A percentile compares a stretch with the other conserved stretches of the same genome.
These are phyloP conservation scores for Nasonia oneida DNA, from an alignment of 2,888 invertebrate genomes.

Conservation along the genomic window DNA sequence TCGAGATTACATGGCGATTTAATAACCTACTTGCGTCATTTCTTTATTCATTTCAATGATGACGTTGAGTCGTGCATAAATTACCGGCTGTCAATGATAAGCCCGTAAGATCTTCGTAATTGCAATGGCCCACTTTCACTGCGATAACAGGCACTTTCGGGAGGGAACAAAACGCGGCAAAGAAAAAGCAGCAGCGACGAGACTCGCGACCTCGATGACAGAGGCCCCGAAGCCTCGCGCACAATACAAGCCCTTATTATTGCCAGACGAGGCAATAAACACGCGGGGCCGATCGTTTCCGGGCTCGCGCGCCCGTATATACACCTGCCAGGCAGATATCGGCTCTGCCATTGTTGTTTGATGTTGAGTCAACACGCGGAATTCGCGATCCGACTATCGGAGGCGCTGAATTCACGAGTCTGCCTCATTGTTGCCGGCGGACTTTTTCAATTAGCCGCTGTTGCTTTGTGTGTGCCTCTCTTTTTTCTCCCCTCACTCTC, in stretches of 20 bases:
- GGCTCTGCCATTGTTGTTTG: slow-evolving; percentile 56
- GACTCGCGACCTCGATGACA: slow-evolving; percentile 63
- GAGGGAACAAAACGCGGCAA: background rate
- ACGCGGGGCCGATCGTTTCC: slow-evolving; percentile 60
- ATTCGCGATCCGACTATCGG: slow-evolving; percentile 56
- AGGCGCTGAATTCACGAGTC: slow-evolving; percentile 38
- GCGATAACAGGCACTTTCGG: slow-evolving; percentile 14
- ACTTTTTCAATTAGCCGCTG: slow-evolving; percentile 59
- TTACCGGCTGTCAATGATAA: background rate
- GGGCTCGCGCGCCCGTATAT: slow-evolving; percentile 14
- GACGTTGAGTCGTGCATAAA: background rate
- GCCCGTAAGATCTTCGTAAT: background rate
- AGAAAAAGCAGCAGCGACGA: slow-evolving; percentile 57
- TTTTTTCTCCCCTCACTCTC: slow-evolving; percentile 5
- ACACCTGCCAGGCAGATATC: slow-evolving; percentile 52
- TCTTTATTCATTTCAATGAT: background rate
- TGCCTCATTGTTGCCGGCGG: slow-evolving; percentile 54
- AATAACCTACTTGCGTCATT: background rate
- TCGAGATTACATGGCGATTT: background rate
- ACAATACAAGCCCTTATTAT: slow-evolving; percentile 71
- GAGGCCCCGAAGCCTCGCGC: slow-evolving; percentile 25
- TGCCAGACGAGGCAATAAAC: slow-evolving; percentile 73
- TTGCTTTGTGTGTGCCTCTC: slow-evolving; percentile 2
- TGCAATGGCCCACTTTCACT: background rate
- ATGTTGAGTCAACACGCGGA: slow-evolving; percentile 57